Base-by-base conservation (phyloP, 2,113 vertebrate genomes). In the Ceuthmochares aereus region DNA sequence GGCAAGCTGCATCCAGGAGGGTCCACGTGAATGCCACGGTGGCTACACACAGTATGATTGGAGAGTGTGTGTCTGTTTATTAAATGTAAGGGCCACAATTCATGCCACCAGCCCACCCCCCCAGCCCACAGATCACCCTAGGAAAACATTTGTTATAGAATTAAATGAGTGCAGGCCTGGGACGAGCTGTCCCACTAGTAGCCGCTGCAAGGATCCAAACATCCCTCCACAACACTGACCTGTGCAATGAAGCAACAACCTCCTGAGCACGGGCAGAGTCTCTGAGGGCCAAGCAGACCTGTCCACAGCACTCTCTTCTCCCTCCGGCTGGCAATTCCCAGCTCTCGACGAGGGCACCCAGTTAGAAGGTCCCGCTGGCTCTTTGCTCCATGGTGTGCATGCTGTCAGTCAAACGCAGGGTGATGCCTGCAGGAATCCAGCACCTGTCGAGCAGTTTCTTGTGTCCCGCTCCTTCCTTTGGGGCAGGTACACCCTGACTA, bases 161-260 rank as follows among this genome's bases (percentile, higher is more conserved):
- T n/a, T 36, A 52, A 75, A 70, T 1, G 1, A 75, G 27, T 6
- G 17, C 36, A 54, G 62, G 58, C 19, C 64, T 18, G 4, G 59
- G 17, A 34, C 2, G 1, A 42, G n/a, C 8, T 78, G 37, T 40
- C 9, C 27, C 4, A 0, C 20, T 0, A 0, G 42, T 56, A 66
- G 56, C 43, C 14, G 2, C 42, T 42, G 32, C 8, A 5, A 37
- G 54, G 64, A 16, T 26, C 20, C 1, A 2, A 34, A 22, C 64
- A 66, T n/a, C 37, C 47, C 47, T n/a, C 40, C 11, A 0, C 1
- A 13, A 36, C 80, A 94, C 90, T 93, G 56, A 96, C 83, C 87
- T 96, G 85, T 0, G 2, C 37, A n/a, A 45, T 0, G 12, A 75
- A 94, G 64, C 0, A 1, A 78, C 1, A 26, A 52, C 27, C 51